Evolutionary conservation across 2,113 vertebrate species (phyloP).

Genomic region (Rynchops niger): DNA sequence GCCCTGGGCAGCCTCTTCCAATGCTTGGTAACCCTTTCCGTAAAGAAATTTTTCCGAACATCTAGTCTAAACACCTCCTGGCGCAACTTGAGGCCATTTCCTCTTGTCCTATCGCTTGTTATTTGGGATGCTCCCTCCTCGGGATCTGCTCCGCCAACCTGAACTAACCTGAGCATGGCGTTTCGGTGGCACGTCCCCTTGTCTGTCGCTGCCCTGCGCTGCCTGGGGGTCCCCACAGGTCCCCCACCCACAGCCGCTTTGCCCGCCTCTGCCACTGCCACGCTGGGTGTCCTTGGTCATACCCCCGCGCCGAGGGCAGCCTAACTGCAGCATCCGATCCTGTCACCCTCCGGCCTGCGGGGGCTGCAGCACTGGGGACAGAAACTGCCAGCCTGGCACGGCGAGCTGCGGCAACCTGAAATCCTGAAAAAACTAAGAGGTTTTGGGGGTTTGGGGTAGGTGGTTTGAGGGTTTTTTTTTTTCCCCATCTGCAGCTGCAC

Average conservation of each 20-base stretch:
- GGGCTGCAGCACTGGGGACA: neutral
- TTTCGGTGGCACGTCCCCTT: neutral
- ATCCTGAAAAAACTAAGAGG: no score
- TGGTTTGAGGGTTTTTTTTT: no score
- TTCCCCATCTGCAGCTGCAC: no score
- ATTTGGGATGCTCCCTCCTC: neutral
- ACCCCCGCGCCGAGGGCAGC: rapidly evolving
- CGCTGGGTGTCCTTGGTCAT: neutral
- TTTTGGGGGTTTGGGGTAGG: no score
- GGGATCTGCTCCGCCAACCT: neutral
- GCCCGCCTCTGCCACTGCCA: neutral
- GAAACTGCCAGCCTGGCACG: neutral
- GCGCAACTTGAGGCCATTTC: neutral
- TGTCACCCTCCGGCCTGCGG: neutral
- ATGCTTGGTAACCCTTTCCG: no score
- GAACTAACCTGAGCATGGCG: rapidly evolving
- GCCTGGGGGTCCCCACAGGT: neutral
- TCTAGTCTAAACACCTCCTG: no score
- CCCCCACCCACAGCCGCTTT: neutral
- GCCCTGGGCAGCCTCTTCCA: no score
- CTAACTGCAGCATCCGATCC: neutral
- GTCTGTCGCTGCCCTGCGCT: neutral
- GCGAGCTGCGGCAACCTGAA: no score
- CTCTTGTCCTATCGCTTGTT: no score
- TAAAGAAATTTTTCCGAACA: no score